Base-by-base conservation (phyloP, 2,797 vertebrate genomes). In the Anguilla obscura region DNA sequence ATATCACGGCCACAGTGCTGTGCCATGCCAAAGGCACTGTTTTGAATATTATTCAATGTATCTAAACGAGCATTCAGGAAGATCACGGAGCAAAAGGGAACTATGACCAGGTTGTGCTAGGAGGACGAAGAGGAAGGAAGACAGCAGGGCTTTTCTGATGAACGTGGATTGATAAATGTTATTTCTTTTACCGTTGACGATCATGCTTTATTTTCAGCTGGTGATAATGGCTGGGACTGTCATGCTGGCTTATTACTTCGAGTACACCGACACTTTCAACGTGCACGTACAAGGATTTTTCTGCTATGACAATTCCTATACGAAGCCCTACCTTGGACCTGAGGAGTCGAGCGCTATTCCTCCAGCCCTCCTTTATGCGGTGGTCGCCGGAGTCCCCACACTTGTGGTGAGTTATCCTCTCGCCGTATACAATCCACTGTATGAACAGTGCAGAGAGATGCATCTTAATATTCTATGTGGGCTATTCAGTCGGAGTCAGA, bases 221-320 rank as follows among this genome's bases (percentile, higher is more conserved):
- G 98, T 99, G 96, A 98, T 99, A 94, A 98, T 99, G 98, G 98
- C 98, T 94, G 98, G 98, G 94, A 98, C 98, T 90, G 96, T 99
- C 96, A 98, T 99, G 98, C 94, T 99, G 96, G 98, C 98, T 86
- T 99, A 99, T 93, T 99, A 99, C 96, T 98, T 99, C 94, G 98
- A 99, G 94, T 99, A 98, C 96, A 98, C 98, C 45, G 98, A 99
- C 96, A 99, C 98, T 92, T 99, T 99, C 97, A 92, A 95, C 90
- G 98, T 99, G 95, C 97, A 98, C 94, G 96, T 98, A 93, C 98
- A 98, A 94, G 98, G 98, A 90, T 99, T 99, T 94, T 99, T 99
- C 97, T 99, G 98, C 96, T 98, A 98, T 93, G 98, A 99, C 94
- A 97, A 95, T 93, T 93, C 97, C 90, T 98, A 98, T 95, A 97